A percentile compares a stretch with the other conserved stretches of the same genome.
phyloP scores from a whole-genome alignment of 1,140 invertebrate species.

The Acromyrmex charruanus region DNA sequence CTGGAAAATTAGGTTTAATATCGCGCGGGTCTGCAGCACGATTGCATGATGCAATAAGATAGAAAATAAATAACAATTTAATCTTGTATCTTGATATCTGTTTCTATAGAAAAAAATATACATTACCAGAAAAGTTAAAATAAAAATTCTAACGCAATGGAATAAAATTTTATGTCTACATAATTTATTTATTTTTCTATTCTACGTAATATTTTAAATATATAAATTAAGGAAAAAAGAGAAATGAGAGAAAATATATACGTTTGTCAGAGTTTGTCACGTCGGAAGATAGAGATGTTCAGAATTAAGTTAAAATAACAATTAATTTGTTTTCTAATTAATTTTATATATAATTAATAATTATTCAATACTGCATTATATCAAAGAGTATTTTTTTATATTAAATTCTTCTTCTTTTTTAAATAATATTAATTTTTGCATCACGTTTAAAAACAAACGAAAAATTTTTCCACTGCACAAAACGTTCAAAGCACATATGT shows the following conservation, averaged over 20 bases:
- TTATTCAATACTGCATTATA: not conserved
- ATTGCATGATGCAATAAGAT: not conserved
- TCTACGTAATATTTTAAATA: not conserved
- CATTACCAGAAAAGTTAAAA: not conserved
- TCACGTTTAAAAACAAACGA: not conserved
- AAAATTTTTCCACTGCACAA: not conserved
- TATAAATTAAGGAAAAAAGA: not conserved
- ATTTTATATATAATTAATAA: not conserved
- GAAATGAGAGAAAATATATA: not conserved
- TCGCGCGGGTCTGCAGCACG: not conserved
- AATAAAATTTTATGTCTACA: not conserved
- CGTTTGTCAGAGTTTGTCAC: not conserved
- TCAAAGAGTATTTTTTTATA: not conserved
- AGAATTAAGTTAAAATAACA: not conserved
- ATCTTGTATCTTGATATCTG: not conserved
- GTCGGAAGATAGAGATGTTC: not conserved
- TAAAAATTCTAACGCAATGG: not conserved
- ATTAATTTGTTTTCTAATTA: not conserved
- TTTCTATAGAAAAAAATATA: not conserved
- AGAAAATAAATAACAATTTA: not conserved
- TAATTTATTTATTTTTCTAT: not conserved
- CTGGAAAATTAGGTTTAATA: conserved; percentile 29
- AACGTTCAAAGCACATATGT: not conserved
- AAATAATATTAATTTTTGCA: conserved; percentile 1
- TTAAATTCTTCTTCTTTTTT: not conserved